Conservation (phyloP, 2,797 vertebrate genomes). For the Sciaenops ocellatus region DNA sequence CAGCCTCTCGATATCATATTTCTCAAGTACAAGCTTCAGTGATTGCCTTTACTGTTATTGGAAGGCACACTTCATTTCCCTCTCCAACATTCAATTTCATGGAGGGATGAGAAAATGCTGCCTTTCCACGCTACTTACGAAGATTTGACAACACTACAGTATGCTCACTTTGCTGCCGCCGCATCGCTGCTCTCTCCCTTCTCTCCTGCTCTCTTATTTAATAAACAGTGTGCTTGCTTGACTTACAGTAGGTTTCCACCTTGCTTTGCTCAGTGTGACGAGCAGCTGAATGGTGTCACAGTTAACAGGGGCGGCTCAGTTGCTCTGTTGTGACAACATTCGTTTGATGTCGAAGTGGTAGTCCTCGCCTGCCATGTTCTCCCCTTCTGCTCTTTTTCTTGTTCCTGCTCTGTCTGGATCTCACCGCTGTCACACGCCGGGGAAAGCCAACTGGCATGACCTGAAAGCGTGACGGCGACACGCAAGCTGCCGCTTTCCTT, state of each 20-base stretch:
- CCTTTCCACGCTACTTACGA: constrained; percentile 58
- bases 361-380: constrained; percentile 75
- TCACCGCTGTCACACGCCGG: constrained; percentile 64
- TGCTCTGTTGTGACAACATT: constrained; percentile 78
- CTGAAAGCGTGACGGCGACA: constrained; percentile 73
- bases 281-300: constrained; percentile 77
- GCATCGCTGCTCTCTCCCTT: constrained; percentile 14
- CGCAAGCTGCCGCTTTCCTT: constrained; percentile 63
- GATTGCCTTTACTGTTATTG: constrained; percentile 71
- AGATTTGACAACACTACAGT: constrained; percentile 63
- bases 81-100: constrained; percentile 78
- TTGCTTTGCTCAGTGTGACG: constrained; percentile 62
- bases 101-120: constrained; percentile 66
- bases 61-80: constrained; percentile 75
- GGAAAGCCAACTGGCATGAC: constrained; percentile 74
- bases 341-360: constrained; percentile 79
- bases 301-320: constrained; percentile 71
- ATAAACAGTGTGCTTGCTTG: constrained; percentile 70
- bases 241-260: constrained; percentile 65
- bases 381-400: constrained; percentile 73
- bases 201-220: constrained; percentile 57
- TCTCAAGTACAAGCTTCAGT: constrained; percentile 50
- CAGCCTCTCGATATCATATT: constrained; percentile 52
- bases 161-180: constrained; percentile 52
- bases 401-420: constrained; percentile 67